Percentiles rank a stretch among this genome's conserved stretches.
Conservation (phyloP, 2,113 vertebrate genomes). For the Toxotes chatareus region DNA sequence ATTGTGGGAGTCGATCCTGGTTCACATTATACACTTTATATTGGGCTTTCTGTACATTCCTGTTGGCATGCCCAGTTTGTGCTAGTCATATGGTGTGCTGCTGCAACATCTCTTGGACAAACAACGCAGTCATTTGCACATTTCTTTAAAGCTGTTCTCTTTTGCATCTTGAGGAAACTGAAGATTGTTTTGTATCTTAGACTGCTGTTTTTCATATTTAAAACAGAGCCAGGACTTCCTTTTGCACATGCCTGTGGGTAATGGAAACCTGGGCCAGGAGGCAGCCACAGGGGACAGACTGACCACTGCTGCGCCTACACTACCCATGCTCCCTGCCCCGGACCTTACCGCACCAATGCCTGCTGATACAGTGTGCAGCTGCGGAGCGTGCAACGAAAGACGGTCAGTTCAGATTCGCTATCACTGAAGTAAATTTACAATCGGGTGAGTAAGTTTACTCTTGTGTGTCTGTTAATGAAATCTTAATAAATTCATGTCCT, state of each 20-base stretch:
- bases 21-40: neutral
- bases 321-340: slow-evolving; percentile 88
- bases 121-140: neutral
- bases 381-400: slow-evolving; percentile 94
- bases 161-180: neutral
- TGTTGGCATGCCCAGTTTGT: neutral
- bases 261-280: slow-evolving; percentile 88
- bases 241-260: slow-evolving; percentile 91
- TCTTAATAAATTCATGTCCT: neutral
- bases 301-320: slow-evolving; percentile 85
- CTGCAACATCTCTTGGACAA: neutral
- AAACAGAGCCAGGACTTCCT: slow-evolving; percentile 94
- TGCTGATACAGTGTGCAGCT: slow-evolving; percentile 89
- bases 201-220: slow-evolving; percentile 13
- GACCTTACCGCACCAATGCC: slow-evolving; percentile 86
- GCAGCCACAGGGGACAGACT: slow-evolving; percentile 86
- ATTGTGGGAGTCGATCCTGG: neutral
- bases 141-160: neutral
- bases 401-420: slow-evolving; percentile 81
- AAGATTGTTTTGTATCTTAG: neutral
- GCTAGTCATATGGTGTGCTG: neutral
- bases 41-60: neutral
- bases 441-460: neutral
- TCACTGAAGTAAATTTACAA: neutral
- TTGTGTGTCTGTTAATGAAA: neutral